A percentile compares a stretch with the other conserved stretches of the same genome.
Evolutionary conservation across 2,888 invertebrate genomes (phyloP).

Genomic region (Ctenicera cuprea): DNA sequence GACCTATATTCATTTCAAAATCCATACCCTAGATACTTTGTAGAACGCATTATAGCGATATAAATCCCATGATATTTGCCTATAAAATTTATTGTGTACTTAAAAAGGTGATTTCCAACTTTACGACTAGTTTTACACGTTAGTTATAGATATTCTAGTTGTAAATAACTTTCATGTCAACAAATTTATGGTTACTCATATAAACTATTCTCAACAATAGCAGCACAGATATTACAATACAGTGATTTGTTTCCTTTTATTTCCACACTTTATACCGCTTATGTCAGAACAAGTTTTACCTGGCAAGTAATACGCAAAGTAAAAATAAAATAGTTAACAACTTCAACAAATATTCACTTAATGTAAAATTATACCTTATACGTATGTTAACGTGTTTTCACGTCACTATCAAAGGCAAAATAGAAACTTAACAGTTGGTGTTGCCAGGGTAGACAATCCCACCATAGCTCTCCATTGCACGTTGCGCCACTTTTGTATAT

Average conservation of each 20-base stretch:
- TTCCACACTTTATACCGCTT: no score
- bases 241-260: conserved; percentile 4
- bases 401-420: no score
- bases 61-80: conserved; percentile 62
- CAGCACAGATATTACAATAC: neutral
- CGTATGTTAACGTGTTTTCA: no score
- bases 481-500: no score
- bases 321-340: no score
- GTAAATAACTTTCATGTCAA: conserved; percentile 61
- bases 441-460: no score
- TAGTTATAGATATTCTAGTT: conserved; percentile 59
- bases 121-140: conserved; percentile 64
- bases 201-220: conserved; percentile 45
- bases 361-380: no score
- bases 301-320: no score
- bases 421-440: no score
- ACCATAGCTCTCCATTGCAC: no score
- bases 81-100: conserved; percentile 65
- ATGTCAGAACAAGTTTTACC: no score
- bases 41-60: conserved; percentile 51
- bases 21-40: conserved; percentile 55
- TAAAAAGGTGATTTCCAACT: conserved; percentile 63
- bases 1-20: conserved; percentile 48
- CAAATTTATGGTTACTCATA: conserved; percentile 60
- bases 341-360: no score